Percentiles rank a stretch among this genome's conserved stretches.
phyloP scores from a whole-genome alignment of 2,797 vertebrate genomes.

The Crax fasciolata region DNA sequence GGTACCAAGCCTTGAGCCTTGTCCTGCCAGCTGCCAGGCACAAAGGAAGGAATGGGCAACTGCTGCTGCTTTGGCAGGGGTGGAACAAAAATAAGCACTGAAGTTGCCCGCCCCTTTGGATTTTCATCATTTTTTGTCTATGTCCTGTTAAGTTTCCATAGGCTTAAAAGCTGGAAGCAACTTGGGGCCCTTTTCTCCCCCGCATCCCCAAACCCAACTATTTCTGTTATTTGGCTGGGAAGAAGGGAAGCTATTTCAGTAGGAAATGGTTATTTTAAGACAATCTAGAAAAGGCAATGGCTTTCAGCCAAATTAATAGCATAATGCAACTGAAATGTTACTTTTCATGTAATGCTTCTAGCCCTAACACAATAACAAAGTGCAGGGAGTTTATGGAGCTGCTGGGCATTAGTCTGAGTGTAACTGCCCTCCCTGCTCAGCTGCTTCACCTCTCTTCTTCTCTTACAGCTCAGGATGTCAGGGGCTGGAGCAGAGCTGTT shows the following conservation, averaged over 20 bases:
- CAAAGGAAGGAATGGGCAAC: slow-evolving; percentile 40
- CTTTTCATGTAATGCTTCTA: not conserved
- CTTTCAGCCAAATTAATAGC: slow-evolving; percentile 53
- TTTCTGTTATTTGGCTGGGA: slow-evolving; percentile 6
- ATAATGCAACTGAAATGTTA: slow-evolving; percentile 23
- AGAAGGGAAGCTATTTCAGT: slow-evolving; percentile 31
- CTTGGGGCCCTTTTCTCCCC: not conserved
- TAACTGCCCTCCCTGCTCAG: not conserved
- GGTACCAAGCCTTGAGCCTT: slow-evolving; percentile 54
- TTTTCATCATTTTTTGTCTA: not conserved
- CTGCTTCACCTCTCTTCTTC: not conserved
- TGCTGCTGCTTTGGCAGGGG: slow-evolving; percentile 24
- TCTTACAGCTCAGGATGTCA: not conserved
- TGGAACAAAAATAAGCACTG: not conserved
- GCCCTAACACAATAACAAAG: not conserved
- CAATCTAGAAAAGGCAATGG: slow-evolving; percentile 1
- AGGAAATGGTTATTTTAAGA: slow-evolving; percentile 24
- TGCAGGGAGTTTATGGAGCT: not conserved
- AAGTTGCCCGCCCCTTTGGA: not conserved
- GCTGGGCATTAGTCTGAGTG: not conserved
- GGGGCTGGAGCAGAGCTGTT: not conserved
- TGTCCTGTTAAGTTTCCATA: slow-evolving; percentile 30
- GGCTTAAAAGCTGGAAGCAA: not conserved
- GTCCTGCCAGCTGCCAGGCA: slow-evolving; percentile 32
- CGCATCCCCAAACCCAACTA: not conserved